Conservation (phyloP, 2,113 vertebrate species). For the Anolis sagrei region DNA sequence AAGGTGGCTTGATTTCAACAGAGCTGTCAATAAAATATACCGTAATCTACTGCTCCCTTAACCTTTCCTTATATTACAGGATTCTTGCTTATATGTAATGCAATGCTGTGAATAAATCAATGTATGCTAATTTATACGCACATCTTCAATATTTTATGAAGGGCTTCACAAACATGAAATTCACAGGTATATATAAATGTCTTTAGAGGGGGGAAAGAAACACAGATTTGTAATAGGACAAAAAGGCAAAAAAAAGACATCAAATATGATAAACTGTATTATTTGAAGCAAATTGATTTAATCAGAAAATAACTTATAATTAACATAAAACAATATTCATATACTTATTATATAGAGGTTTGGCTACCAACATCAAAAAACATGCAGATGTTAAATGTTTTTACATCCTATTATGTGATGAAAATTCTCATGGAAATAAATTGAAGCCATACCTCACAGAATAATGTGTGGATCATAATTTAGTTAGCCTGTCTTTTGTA, state of each 20-base stretch:
- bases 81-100: slow-evolving; percentile 82
- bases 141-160: slow-evolving; percentile 81
- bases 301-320: slow-evolving; percentile 4
- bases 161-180: slow-evolving; percentile 73
- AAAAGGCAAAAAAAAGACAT: not conserved
- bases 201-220: slow-evolving; percentile 53
- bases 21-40: slow-evolving; percentile 80
- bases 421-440: not conserved
- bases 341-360: not conserved
- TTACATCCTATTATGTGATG: not conserved
- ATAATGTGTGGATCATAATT: not conserved
- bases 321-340: not conserved
- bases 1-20: slow-evolving; percentile 72
- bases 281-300: not conserved
- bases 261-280: not conserved
- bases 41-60: slow-evolving; percentile 72
- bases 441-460: not conserved
- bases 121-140: slow-evolving; percentile 81
- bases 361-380: not conserved
- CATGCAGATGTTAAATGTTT: not conserved
- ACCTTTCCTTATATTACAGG: slow-evolving; percentile 77
- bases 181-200: slow-evolving; percentile 69
- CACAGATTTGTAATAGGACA: slow-evolving; percentile 42
- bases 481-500: not conserved
- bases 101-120: slow-evolving; percentile 89